These are phyloP conservation scores for Hippocampus mohnikei DNA, from an alignment of 2,113 vertebrate genomes.

Conservation along the genomic window DNA sequence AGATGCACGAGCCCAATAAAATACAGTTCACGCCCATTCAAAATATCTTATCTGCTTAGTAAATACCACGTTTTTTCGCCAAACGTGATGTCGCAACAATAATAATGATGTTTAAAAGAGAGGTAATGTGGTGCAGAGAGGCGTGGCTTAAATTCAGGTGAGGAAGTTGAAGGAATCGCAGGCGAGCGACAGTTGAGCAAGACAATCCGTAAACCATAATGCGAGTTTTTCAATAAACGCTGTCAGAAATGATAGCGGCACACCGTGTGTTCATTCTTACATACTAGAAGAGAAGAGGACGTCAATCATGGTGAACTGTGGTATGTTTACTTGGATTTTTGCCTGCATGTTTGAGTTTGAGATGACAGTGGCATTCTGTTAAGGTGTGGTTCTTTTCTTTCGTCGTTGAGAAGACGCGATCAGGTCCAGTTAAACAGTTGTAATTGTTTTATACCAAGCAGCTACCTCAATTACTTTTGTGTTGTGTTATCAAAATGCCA, in stretches of 20 bases:
- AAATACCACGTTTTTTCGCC: too few relatives aligned
- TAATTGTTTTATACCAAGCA: not conserved
- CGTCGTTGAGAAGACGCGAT: not conserved
- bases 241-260: slow-evolving; percentile 36
- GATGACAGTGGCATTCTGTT: slow-evolving; percentile 5
- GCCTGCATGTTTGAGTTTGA: not conserved
- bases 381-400: slow-evolving; percentile 50
- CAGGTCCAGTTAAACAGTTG: not conserved
- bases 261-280: not conserved
- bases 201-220: not conserved
- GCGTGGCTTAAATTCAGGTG: slow-evolving; percentile 42
- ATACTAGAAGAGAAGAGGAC: slow-evolving; percentile 17
- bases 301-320: slow-evolving; percentile 49
- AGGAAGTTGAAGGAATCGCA: slow-evolving; percentile 10
- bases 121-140: not conserved
- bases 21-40: not conserved
- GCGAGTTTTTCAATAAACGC: not conserved
- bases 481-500: not conserved
- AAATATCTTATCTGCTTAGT: not conserved
- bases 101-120: not conserved
- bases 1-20: not conserved
- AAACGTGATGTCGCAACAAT: not conserved
- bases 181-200: slow-evolving; percentile 30
- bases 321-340: slow-evolving; percentile 40
- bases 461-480: not conserved